phyloP scores from a whole-genome alignment of 2,113 vertebrate genomes.

The Pantherophis guttatus region DNA sequence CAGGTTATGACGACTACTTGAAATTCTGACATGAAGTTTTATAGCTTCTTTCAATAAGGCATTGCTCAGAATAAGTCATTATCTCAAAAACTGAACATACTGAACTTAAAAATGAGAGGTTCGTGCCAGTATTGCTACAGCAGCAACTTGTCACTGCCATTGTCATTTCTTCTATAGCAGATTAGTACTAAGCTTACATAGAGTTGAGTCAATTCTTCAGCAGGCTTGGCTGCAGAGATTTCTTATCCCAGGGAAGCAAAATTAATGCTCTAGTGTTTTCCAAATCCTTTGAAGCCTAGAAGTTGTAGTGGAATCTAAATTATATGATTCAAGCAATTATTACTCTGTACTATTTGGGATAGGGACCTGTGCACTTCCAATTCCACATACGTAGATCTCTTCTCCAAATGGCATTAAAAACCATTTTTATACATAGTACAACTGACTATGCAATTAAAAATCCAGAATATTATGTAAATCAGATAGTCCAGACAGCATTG shows the following conservation, averaged over 20 bases:
- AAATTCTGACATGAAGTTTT: not conserved
- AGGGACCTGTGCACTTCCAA: not conserved
- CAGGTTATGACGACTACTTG: not conserved
- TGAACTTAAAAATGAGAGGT: not conserved
- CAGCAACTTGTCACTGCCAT: not conserved
- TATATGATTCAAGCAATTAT: not conserved
- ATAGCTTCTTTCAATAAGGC: not conserved
- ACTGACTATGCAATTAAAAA: not conserved
- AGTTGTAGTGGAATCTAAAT: not conserved
- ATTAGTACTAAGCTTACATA: not conserved
- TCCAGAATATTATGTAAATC: not conserved
- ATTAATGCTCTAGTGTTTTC: not conserved
- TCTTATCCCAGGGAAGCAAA: not conserved
- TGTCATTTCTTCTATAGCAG: not conserved
- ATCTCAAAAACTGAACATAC: not conserved
- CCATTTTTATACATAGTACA: not conserved
- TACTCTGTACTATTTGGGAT: not conserved
- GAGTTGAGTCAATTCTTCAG: not conserved
- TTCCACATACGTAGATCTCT: not conserved
- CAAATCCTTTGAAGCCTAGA: not conserved
- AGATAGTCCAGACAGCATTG: not conserved
- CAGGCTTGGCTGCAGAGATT: not conserved
- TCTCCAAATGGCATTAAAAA: not conserved
- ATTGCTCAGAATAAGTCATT: not conserved
- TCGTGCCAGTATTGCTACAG: not conserved